phyloP scores from a whole-genome alignment of 2,113 vertebrate species.

The Phyllostomus hastatus region DNA sequence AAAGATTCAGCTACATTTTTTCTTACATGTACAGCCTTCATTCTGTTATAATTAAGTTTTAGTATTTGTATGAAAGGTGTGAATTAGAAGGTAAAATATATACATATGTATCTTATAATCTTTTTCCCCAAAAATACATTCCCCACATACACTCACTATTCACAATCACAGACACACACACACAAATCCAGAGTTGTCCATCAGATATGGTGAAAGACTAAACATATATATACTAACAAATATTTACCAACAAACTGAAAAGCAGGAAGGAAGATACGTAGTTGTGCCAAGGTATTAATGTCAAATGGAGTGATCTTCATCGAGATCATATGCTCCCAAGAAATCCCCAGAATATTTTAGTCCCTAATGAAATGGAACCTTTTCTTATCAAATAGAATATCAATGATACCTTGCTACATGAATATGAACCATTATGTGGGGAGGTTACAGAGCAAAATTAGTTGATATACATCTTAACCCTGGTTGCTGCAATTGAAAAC shows the following conservation, averaged over 20 bases:
- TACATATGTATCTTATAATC: slow-evolving; percentile 79
- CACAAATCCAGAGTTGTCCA: slow-evolving; percentile 67
- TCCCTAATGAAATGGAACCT: slow-evolving; percentile 72
- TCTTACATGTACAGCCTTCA: slow-evolving; percentile 85
- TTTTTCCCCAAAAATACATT: slow-evolving; percentile 64
- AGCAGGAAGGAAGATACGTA: slow-evolving; percentile 52
- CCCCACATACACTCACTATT: neutral
- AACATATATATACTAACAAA: slow-evolving; percentile 61
- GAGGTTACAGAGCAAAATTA: slow-evolving; percentile 60
- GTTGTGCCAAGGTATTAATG: slow-evolving; percentile 79
- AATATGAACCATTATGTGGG: slow-evolving; percentile 54
- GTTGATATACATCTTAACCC: slow-evolving; percentile 60
- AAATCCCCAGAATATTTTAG: slow-evolving; percentile 67
- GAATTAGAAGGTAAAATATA: slow-evolving; percentile 85
- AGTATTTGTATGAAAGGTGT: slow-evolving; percentile 87
- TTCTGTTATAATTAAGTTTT: slow-evolving; percentile 85
- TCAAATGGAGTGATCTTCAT: slow-evolving; percentile 76
- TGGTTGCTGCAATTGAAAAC: slow-evolving; percentile 71
- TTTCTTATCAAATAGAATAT: slow-evolving; percentile 63
- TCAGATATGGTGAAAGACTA: slow-evolving; percentile 67
- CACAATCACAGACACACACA: neutral
- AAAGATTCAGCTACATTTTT: slow-evolving; percentile 84
- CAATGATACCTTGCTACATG: slow-evolving; percentile 67
- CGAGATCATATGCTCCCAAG: slow-evolving; percentile 75
- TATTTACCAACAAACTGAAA: slow-evolving; percentile 73